Percentiles rank a stretch among this genome's conserved stretches.
Conservation (phyloP, 2,797 vertebrate species). For the Enteromius mattozi region DNA sequence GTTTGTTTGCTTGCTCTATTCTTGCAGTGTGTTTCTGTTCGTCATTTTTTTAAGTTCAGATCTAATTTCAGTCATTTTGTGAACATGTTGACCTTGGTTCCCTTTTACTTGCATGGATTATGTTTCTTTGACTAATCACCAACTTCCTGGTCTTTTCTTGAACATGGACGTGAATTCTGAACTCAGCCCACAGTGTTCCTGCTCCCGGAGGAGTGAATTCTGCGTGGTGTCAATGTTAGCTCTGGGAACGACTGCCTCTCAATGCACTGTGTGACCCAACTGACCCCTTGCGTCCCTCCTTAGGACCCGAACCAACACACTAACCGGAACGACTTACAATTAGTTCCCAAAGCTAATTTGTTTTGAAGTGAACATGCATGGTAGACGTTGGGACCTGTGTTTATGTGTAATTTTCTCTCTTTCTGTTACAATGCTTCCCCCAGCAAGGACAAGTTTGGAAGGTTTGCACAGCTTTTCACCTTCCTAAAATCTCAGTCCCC, state of each 20-base stretch:
- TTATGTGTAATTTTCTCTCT: slow-evolving; percentile 94
- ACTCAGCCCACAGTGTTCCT: slow-evolving; percentile 48
- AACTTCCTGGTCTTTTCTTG: slow-evolving; percentile 55
- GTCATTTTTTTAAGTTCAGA: slow-evolving; percentile 34
- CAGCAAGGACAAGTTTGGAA: slow-evolving; percentile 99
- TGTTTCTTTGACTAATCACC: slow-evolving; percentile 58
- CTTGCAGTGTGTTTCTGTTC: slow-evolving; percentile 43
- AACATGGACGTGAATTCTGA: slow-evolving; percentile 53
- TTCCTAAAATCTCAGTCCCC: slow-evolving; percentile 79
- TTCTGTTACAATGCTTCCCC: slow-evolving; percentile 99
- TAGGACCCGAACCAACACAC: slow-evolving; percentile 29
- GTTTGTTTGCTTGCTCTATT: slow-evolving; percentile 30
- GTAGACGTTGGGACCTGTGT: slow-evolving; percentile 79
- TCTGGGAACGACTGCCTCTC: slow-evolving; percentile 56
- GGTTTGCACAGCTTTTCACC: slow-evolving; percentile 99
- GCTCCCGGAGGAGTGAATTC: slow-evolving; percentile 47
- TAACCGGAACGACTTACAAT: slow-evolving; percentile 49
- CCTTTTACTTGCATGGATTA: slow-evolving; percentile 56
- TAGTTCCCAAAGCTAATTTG: slow-evolving; percentile 73
- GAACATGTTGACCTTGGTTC: slow-evolving; percentile 47
- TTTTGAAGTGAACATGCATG: slow-evolving; percentile 70
- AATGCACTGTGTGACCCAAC: slow-evolving; percentile 34
- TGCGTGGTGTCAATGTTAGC: slow-evolving; percentile 57
- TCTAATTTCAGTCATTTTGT: slow-evolving; percentile 39
- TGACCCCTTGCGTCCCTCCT: slow-evolving; percentile 44